Evolutionary conservation across 2,888 invertebrate genomes (phyloP).

Genomic region (Latheticus oryzae): DNA sequence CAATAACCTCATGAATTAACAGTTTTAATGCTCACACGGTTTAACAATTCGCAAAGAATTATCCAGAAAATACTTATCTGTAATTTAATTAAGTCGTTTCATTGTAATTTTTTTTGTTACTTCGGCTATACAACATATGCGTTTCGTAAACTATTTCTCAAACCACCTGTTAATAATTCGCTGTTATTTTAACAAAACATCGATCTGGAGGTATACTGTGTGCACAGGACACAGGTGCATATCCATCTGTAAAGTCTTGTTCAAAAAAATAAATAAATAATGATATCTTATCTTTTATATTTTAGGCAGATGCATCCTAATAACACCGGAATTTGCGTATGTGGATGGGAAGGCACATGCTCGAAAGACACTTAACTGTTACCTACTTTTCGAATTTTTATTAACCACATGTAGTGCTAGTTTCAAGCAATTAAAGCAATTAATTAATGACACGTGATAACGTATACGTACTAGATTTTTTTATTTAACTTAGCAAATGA

Average conservation of each 20-base stretch:
- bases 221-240: slow-evolving; percentile 43
- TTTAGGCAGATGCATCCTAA: slow-evolving; percentile 34
- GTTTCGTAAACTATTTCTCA: slow-evolving; percentile 6
- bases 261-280: slow-evolving; percentile 37
- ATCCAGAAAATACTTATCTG: too few species aligned
- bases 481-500: too few species aligned
- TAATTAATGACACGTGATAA: too few species aligned
- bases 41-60: too few species aligned
- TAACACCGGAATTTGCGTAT: slow-evolving; percentile 2
- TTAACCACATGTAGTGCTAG: too few species aligned
- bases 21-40: slow-evolving; percentile 7
- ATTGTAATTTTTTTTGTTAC: too few species aligned
- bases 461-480: too few species aligned
- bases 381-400: slow-evolving; percentile 4
- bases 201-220: slow-evolving; percentile 21
- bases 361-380: too few species aligned
- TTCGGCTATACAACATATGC: slow-evolving; percentile 24
- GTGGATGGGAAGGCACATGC: too few species aligned
- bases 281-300: slow-evolving; percentile 30
- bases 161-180: slow-evolving; percentile 39
- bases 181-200: slow-evolving; percentile 28
- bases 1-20: slow-evolving; percentile 15
- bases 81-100: too few species aligned
- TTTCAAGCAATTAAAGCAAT: too few species aligned
- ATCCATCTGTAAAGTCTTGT: slow-evolving; percentile 41